phyloP scores from a whole-genome alignment of 2,113 vertebrate species.

The Prochilodus magdalenae region DNA sequence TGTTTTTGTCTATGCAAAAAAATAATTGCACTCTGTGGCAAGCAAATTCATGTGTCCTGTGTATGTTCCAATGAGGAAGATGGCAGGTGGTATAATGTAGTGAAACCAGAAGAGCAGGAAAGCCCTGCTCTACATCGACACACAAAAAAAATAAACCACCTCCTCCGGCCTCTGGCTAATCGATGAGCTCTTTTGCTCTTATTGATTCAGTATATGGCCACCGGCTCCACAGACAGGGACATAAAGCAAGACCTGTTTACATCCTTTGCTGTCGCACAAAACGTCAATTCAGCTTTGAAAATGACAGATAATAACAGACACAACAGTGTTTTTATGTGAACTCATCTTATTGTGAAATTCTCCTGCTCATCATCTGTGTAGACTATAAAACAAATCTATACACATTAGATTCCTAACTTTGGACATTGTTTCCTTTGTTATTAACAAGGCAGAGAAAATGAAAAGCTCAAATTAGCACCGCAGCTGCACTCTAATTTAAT shows the following conservation, averaged over 20 bases:
- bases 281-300: neutral
- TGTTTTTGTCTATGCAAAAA: too few species aligned
- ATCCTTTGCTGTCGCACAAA: neutral
- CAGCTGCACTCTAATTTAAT: neutral
- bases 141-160: neutral
- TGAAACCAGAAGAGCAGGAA: neutral
- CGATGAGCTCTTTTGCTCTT: neutral
- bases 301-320: neutral
- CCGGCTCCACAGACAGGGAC: neutral
- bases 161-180: neutral
- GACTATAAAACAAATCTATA: neutral
- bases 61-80: too few species aligned
- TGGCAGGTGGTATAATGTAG: neutral
- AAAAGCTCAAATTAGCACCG: neutral
- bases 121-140: neutral
- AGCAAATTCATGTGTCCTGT: too few species aligned
- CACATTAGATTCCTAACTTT: neutral
- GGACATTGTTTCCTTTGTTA: neutral
- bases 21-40: too few species aligned
- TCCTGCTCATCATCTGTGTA: neutral
- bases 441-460: too few species aligned
- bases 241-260: neutral
- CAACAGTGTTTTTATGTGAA: neutral
- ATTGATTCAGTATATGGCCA: neutral
- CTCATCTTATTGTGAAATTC: too few species aligned